Percentiles rank a stretch among this genome's conserved stretches.
phyloP scores from a whole-genome alignment of 2,888 invertebrate genomes.

The Polyploca ridens region DNA sequence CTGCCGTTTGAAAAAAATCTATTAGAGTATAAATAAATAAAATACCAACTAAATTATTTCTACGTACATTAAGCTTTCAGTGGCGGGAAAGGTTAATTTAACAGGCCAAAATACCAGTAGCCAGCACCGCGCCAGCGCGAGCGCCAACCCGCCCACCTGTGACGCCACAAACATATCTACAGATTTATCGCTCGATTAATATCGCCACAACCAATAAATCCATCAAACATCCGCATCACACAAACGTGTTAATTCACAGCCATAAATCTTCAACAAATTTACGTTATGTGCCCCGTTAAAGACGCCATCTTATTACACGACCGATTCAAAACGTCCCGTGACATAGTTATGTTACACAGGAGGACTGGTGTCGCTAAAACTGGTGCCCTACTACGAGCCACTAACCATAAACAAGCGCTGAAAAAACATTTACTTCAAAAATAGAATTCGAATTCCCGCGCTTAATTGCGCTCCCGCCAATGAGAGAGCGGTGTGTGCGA shows the following conservation, averaged over 20 bases:
- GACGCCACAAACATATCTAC: slow-evolving; percentile 39
- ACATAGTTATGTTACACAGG: slow-evolving; percentile 21
- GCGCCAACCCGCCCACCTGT: slow-evolving; percentile 62
- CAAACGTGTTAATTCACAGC: slow-evolving; percentile 69
- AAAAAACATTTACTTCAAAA: slow-evolving; percentile 82
- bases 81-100: slow-evolving; percentile 36
- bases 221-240: slow-evolving; percentile 64
- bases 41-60: slow-evolving; percentile 18
- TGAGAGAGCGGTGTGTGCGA: slow-evolving; percentile 69
- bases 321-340: slow-evolving; percentile 51
- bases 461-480: slow-evolving; percentile 81
- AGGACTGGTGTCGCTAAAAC: slow-evolving; percentile 66
- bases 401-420: slow-evolving; percentile 70
- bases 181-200: slow-evolving; percentile 68
- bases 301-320: slow-evolving; percentile 59
- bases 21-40: slow-evolving; percentile 14
- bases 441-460: slow-evolving; percentile 83
- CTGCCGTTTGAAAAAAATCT: background rate
- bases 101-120: slow-evolving; percentile 22
- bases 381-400: slow-evolving; percentile 49
- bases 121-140: slow-evolving; percentile 25
- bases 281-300: slow-evolving; percentile 62
- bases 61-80: slow-evolving; percentile 49
- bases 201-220: slow-evolving; percentile 73
- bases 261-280: slow-evolving; percentile 73